Conservation (phyloP, 30 jellyfish, hydroid and myxozoan genomes). For the Catostylus mosaicus region DNA sequence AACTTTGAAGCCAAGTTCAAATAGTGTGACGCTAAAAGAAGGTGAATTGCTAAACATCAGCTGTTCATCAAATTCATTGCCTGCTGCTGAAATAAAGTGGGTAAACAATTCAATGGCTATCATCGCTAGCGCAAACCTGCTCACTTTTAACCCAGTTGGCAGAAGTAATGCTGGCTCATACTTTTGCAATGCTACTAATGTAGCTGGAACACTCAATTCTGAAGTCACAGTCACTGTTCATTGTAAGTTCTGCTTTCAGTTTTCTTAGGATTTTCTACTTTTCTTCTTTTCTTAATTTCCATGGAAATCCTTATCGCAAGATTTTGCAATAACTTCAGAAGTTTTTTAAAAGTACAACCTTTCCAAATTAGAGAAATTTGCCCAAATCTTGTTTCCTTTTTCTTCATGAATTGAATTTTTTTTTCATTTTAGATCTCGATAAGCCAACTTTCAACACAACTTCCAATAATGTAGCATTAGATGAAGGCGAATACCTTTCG, state of each 20-base stretch:
- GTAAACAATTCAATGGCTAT: not conserved
- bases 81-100: slow-evolving; percentile 29
- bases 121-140: not conserved
- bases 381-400: too few species aligned
- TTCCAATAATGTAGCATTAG: not conserved
- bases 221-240: slow-evolving; percentile 21
- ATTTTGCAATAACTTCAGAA: too few species aligned
- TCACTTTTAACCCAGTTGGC: slow-evolving; percentile 8
- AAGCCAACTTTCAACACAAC: slow-evolving; percentile 28
- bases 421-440: slow-evolving; percentile 41
- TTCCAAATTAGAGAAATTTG: too few species aligned
- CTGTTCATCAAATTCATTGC: slow-evolving; percentile 22
- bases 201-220: slow-evolving; percentile 16
- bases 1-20: slow-evolving; percentile 11
- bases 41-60: slow-evolving; percentile 7
- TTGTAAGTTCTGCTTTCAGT: slow-evolving; percentile 56
- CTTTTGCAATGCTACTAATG: slow-evolving; percentile 39
- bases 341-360: too few species aligned
- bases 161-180: slow-evolving; percentile 28
- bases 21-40: slow-evolving; percentile 21
- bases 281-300: too few species aligned
- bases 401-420: too few species aligned
- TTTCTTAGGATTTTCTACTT: too few species aligned
- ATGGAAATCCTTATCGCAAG: too few species aligned
- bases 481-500: not conserved